Evolutionary conservation across 2,113 vertebrate species (phyloP).

Genomic region (Nyctibius bracteatus): DNA sequence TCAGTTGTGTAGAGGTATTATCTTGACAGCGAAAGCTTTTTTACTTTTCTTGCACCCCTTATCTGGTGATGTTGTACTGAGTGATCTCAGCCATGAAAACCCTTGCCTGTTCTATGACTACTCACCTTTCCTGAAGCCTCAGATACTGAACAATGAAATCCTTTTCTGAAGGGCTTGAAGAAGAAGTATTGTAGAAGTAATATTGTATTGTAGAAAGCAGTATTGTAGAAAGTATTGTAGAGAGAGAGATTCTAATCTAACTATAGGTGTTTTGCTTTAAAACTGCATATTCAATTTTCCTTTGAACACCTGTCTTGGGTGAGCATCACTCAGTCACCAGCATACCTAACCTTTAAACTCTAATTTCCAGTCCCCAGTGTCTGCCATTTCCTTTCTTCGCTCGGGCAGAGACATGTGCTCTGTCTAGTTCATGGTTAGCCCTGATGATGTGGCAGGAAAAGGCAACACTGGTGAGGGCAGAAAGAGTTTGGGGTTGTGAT

Average conservation of each 20-base stretch:
- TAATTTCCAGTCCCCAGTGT: not conserved
- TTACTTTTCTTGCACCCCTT: not conserved
- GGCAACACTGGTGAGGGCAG: not conserved
- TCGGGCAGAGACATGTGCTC: not conserved
- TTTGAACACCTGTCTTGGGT: not conserved
- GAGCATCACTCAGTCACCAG: not conserved
- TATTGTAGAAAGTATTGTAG: not conserved
- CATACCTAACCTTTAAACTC: not conserved
- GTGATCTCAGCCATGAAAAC: not conserved
- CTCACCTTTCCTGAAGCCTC: not conserved
- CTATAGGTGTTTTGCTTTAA: not conserved
- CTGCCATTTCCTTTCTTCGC: not conserved
- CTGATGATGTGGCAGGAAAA: not conserved
- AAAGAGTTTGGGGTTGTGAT: not conserved
- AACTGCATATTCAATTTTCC: not conserved
- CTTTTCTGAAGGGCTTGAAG: not conserved
- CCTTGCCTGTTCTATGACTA: not conserved
- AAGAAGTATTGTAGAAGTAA: no score
- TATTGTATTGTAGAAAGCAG: no score
- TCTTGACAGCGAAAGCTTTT: not conserved
- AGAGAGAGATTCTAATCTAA: not conserved
- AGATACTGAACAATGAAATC: not conserved
- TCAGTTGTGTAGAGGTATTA: not conserved
- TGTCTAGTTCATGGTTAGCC: not conserved
- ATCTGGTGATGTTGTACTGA: not conserved